Percentiles rank a stretch among this genome's conserved stretches.
These are phyloP conservation scores for Thymelicus lineola DNA, from an alignment of 2,888 invertebrate genomes.

Conservation along the genomic window DNA sequence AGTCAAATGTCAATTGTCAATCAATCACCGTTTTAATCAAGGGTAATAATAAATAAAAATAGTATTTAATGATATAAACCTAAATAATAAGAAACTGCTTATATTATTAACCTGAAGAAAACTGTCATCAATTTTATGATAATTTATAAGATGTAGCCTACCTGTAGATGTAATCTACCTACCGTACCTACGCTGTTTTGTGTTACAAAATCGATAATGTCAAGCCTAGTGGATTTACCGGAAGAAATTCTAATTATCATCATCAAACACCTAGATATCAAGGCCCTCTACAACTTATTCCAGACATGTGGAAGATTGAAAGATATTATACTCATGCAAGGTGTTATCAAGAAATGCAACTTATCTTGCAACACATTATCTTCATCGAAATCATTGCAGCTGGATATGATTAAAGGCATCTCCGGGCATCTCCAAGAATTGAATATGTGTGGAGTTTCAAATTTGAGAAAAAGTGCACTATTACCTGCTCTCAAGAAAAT, in stretches of 20 bases:
- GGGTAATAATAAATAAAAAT: no score
- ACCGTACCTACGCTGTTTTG: no score
- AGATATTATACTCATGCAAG: slow-evolving; percentile 53
- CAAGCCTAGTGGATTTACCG: slow-evolving; percentile 53
- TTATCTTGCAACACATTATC: slow-evolving; percentile 60
- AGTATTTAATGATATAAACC: no score
- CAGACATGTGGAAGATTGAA: slow-evolving; percentile 55
- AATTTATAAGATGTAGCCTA: neutral
- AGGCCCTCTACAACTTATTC: slow-evolving; percentile 57
- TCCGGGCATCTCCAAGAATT: slow-evolving; percentile 58
- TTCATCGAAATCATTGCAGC: slow-evolving; percentile 58
- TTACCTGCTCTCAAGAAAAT: slow-evolving; percentile 57
- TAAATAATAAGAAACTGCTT: no score
- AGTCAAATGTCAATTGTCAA: no score
- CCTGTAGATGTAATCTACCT: no score
- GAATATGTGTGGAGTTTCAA: slow-evolving; percentile 60
- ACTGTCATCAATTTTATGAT: no score
- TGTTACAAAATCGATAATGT: slow-evolving; percentile 2
- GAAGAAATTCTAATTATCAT: slow-evolving; percentile 71
- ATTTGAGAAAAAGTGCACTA: slow-evolving; percentile 59
- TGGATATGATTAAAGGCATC: slow-evolving; percentile 60
- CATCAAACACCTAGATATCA: slow-evolving; percentile 58
- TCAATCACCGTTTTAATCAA: no score
- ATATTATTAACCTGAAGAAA: neutral
- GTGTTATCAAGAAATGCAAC: slow-evolving; percentile 56